Base-by-base conservation (phyloP, 2,113 vertebrate species). In the Xyrauchen texanus region DNA sequence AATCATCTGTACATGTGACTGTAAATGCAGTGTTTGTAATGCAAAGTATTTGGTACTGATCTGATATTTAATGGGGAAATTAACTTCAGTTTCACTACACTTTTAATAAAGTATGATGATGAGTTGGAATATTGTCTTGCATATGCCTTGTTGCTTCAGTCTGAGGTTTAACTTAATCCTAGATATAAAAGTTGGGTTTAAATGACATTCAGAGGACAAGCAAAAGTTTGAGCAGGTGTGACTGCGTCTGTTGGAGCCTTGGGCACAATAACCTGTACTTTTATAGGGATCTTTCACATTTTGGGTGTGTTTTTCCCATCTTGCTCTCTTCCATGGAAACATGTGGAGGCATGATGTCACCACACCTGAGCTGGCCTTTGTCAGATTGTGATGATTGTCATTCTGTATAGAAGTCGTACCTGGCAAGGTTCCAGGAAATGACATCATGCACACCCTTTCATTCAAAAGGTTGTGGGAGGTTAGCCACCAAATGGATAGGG, bases 301-400 rank as follows among this genome's bases (percentile, higher is more conserved):
- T 13, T 6, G 15, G 73, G 60, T 15, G 68, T 75, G 65, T 57
- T 13, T 79, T 67, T 55, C 52, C 62, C 16, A 13, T 63, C 42
- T 68, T 68, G 3, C 45, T 79, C 15, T 68, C 51, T 15, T 61
- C 46, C 52, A 61, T 4, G 4, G 62, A 21, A 76, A 49, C 77
- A 15, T 82, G 83, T 79, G 72, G 49, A 62, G 66, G 68, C 77
- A 65, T 67, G 76, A 21, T 52, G 15, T 16, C 21, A 44, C 8
- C n/a, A 68, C 42, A 75, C 70, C 57, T 81, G 69, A 70, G 16
- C 44, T 51, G 45, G 6, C 47, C 16, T 77, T 71, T 68, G 7
- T 21, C 63, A 58, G 21, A 34, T 7, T 44, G 45, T 42, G 34
- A 16, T 70, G 63, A 63, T 16, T n/a, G 0, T 66, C 21, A 3